Base-by-base conservation (phyloP, 2,113 vertebrate species). In the Bubo blakistoni region DNA sequence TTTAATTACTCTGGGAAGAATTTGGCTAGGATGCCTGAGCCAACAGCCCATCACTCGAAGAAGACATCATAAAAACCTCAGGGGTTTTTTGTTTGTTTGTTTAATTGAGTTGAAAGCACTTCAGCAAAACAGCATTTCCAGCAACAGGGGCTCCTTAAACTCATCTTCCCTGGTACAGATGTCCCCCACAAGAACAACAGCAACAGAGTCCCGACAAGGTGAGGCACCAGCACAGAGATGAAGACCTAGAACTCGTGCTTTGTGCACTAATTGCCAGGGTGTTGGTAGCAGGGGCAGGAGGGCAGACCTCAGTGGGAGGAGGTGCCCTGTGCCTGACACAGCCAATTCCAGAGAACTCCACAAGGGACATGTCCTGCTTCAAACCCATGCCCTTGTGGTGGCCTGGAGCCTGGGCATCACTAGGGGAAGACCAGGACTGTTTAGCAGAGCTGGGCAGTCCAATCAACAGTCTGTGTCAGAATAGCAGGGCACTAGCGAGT, bases 341-440 rank as follows among this genome's bases (percentile, higher is more conserved):
- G 52, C 2, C 1, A 0, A 2, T 44, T 84, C 19, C 58, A 67
- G 30, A 67, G 26, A 73, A 26, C 9, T 55, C n/a, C 13, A 55
- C 9, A 62, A 61, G 4, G 21, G 29, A 40, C 38, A 46, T 19
- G 52, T 54, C 24, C 34, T 32, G 5, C 27, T 71, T 46, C 58
- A 71, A 59, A 25, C 7, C 38, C 25, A 40, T 44, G 19, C 12
- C 18, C 26, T 27, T 21, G 17, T 49, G 38, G 38, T 40, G 40
- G 30, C 44, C 30, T 69, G 22, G 4, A 24, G n/a, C 18, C 40
- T 30, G 16, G 38, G 61, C 58, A 79, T 29, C 66, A 14, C 34
- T 59, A 47, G 1, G 2, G 38, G 25, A 71, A 66, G 36, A 59
- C 12, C 25, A 42, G 34, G 20, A 72, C 29, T 0, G 0, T 59